Evolutionary conservation across 2,113 vertebrate species (phyloP), one percentile per base, ranked within the genome.

Genomic region (Zosterops pallidus): DNA sequence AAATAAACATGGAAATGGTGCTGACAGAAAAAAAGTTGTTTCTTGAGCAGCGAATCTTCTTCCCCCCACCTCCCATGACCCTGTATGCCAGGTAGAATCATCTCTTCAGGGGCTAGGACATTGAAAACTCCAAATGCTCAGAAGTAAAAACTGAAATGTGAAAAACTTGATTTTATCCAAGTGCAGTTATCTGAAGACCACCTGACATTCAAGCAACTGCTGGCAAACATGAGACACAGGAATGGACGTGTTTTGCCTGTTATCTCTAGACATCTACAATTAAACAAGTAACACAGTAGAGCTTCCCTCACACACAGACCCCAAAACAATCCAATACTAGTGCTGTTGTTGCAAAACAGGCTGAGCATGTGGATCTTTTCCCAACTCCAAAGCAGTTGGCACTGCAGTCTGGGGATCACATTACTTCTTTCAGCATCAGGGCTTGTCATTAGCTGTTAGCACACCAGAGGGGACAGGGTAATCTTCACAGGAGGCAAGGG

Each of bases 321-420:
- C 75, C 8, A 0, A 80, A 90, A 86, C 52, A 52, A 84, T 47
- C 60, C 52, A 42, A 12, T 24, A 44, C 47, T 75, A 41, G 24
- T 53, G 15, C 72, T 86, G 47, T 4, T 74, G 37, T 49, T 89
- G 89, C 83, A 91, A 68, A 95, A 91, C 52, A 52, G 26, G 29
- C 56, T 35, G 62, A 91, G 57, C 57, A 81, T 37, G 2, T 87
- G 86, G 72, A 89, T 60, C 77, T 82, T 47, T 78, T 92, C 91
- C 89, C 80, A 86, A 26, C 57, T 76, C 65, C 81, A 89, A 63
- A 92, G 86, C 83, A 89, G 86, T 76, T 94, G 77, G 95, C 72
- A 72, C 9, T 84, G 91, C 77, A 89, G 74, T 52, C 57, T 60
- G 44, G 57, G 52, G 57, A 92, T 83, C 80, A 44, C 3, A 0